Base-by-base conservation (phyloP, 2,113 vertebrate genomes). In the Ctenodactylus gundi region DNA sequence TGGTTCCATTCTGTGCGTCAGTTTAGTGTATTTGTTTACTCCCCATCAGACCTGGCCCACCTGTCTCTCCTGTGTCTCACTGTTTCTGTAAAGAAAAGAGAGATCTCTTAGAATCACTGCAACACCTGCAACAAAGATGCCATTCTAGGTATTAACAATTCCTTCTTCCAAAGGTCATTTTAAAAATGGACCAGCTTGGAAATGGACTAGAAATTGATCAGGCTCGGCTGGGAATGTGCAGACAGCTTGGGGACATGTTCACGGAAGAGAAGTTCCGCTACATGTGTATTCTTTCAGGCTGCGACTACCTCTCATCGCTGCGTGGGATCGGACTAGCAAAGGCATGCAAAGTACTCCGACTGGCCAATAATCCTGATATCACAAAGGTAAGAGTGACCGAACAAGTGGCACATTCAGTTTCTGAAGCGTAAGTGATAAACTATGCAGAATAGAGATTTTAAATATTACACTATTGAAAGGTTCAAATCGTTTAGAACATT, bases 201-300 rank as follows among this genome's bases (percentile, higher is more conserved):
- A 99, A 99, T 25, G 99, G 99, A 11, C 97, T 99, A 68, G 99
- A 99, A 96, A 98, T 99, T 41, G 99, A 99, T 90, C 99, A 99
- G 82, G 97, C 94, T 64, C 98, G 99, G 85, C 98, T 99, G 36
- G 99, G 99, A 46, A 99, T 99, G 95, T 99, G 99, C 92, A 99
- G 97, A 62, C 98, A 99, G 31, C 98, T 99, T 36, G 99, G 99
- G 20, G 99, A 99, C 60, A 86, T 99, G 6, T 99, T 99, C 97
- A 99, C 99, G 0, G 99, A 99, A 97, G 99, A 99, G 96, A 99
- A 99, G 96, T 99, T 99, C 86, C 99, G 99, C 25, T 98, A 99
- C 82, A 99, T 99, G 99, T 99, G 99, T 96, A 99, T 99, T 96
- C 99, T 99, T n/a, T 99, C 99, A 0, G 99, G 99, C 85, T 99